Evolutionary conservation across 2,797 vertebrate species (phyloP), one percentile per base, ranked within the genome.

Genomic region (Dipus sagitta): DNA sequence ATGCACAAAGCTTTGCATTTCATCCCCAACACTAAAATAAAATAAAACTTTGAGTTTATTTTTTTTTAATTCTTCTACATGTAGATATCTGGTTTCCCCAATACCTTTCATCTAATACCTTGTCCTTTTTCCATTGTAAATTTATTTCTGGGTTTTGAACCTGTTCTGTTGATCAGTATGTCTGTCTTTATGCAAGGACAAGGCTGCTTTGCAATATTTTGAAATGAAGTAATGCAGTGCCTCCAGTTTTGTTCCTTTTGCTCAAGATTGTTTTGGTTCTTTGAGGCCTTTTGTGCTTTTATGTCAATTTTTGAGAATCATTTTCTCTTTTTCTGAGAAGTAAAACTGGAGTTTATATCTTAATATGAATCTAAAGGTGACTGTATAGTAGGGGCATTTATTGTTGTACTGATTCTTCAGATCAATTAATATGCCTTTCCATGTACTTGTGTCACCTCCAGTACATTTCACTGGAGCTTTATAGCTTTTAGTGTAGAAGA

Each of bases 281-380:
- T 91, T 3, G 52, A 17, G 23, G 71, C 13, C 23, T 70, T 42
- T 83, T 67, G 65, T 79, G 14, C 47, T 76, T 92, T 52, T 60
- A 34, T 68, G n/a, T 42, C 38, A 64, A 21, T 70, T 87, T 58
- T 90, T 75, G 68, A 65, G 83, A 64, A 80, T 87, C 71, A 78
- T 58, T 89, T 76, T 94, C 65, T 85, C 1, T 76, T 77, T 89
- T 60, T 92, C 24, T 64, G 42, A 62, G 71, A 88, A 75, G n/a
- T n/a, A 58, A 26, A 15, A 58, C 72, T n/a, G 24, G 18, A 30
- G 72, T 89, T 92, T 68, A 65, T 18, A 38, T 52, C 34, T 72
- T 68, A 23, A 3, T 1, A 26, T 75, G 62, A 75, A 58, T 92
- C 64, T 90, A 47, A 32, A 74, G 14, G 74, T 86, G 76, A 64